phyloP scores from a whole-genome alignment of 2,113 vertebrate species.

The Sphyrna mokarran region DNA sequence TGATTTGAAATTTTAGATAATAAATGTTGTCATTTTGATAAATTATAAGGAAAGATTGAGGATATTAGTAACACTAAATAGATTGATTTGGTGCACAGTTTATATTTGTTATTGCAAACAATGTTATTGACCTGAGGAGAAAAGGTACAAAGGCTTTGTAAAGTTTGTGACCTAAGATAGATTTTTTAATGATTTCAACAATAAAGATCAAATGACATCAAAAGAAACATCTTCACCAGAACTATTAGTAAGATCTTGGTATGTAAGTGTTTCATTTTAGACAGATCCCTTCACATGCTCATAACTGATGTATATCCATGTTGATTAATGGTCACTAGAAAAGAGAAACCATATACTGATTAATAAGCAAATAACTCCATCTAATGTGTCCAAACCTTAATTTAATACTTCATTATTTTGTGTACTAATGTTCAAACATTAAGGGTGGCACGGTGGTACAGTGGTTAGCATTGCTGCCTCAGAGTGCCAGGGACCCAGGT shows the following conservation, averaged over 20 bases:
- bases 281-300: background rate
- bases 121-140: background rate
- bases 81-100: background rate
- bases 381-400: background rate
- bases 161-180: background rate
- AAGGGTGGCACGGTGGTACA: no score
- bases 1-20: background rate
- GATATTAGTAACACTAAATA: background rate
- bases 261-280: background rate
- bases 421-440: background rate
- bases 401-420: background rate
- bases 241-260: background rate
- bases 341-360: background rate
- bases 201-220: background rate
- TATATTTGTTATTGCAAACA: background rate
- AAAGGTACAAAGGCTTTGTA: background rate
- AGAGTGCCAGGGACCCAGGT: no score
- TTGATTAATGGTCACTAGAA: background rate
- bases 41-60: no score
- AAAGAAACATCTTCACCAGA: background rate
- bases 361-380: slow-evolving; percentile 20
- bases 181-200: slow-evolving; percentile 14
- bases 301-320: background rate
- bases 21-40: background rate
- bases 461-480: no score